Conservation (phyloP, 2,113 vertebrate genomes). For the Catagonus wagneri region DNA sequence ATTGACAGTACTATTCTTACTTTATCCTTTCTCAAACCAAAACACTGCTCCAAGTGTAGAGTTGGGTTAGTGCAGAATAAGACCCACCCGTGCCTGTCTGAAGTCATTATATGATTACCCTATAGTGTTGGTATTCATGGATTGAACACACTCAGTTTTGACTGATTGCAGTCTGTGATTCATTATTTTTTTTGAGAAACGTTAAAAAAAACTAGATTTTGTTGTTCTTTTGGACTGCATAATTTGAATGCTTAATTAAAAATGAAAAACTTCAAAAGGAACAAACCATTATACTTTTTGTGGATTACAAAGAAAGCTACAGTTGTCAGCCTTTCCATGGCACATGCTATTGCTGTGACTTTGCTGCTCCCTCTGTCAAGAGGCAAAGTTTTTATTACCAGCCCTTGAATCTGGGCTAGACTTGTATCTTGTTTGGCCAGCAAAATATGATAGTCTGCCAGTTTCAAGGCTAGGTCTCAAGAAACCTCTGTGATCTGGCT, state of each 20-base stretch:
- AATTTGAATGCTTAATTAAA: constrained; percentile 47
- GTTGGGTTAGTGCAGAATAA: not conserved
- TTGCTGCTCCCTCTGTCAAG: not conserved
- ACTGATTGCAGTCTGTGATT: not conserved
- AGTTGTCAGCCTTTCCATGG: not conserved
- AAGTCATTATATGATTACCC: not conserved
- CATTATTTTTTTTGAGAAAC: constrained; percentile 41
- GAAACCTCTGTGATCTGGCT: not conserved
- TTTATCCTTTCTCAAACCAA: not conserved
- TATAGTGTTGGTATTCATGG: not conserved
- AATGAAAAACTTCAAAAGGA: constrained; percentile 36
- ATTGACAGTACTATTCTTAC: not conserved
- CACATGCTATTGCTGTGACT: not conserved
- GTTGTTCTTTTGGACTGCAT: constrained; percentile 46
- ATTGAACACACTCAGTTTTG: constrained; percentile 17
- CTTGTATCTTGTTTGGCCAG: not conserved
- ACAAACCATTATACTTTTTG: not conserved
- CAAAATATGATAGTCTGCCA: not conserved
- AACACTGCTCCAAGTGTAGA: not conserved
- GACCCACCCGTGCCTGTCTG: not conserved
- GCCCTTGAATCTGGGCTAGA: not conserved
- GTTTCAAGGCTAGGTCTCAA: not conserved
- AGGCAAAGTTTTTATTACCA: not conserved
- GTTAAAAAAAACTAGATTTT: constrained; percentile 16
- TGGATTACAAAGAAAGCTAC: not conserved